Conservation (phyloP, 2,888 invertebrate species). For the Troides aeacus region DNA sequence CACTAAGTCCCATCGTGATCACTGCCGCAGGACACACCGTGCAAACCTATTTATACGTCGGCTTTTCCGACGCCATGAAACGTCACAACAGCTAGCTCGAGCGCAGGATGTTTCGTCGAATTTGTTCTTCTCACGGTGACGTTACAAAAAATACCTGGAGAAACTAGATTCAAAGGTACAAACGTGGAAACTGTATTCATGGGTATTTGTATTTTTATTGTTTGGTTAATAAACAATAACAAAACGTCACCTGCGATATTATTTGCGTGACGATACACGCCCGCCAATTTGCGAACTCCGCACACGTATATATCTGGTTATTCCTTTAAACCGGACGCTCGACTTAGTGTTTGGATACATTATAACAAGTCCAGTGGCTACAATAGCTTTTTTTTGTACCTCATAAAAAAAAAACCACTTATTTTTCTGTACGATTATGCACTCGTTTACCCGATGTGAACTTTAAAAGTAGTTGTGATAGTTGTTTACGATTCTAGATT, state of each 20-base stretch:
- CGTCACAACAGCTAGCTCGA: slow-evolving; percentile 47
- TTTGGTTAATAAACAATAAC: slow-evolving; percentile 15
- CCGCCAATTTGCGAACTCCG: slow-evolving; percentile 53
- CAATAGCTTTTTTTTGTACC: slow-evolving; percentile 39
- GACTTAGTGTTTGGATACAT: slow-evolving; percentile 39
- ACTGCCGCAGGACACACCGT: slow-evolving; percentile 65
- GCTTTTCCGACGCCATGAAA: slow-evolving; percentile 56
- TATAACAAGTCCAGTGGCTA: slow-evolving; percentile 23
- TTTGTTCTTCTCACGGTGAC: slow-evolving; percentile 55
- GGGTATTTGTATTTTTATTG: slow-evolving; percentile 30
- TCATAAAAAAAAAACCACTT: slow-evolving; percentile 43
- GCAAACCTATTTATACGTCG: slow-evolving; percentile 70
- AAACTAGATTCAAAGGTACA: slow-evolving; percentile 3
- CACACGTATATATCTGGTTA: slow-evolving; percentile 62
- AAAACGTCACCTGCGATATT: slow-evolving; percentile 24
- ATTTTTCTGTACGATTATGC: slow-evolving; percentile 33
- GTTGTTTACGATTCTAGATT: slow-evolving; percentile 3
- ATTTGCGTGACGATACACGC: slow-evolving; percentile 39
- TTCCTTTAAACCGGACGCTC: slow-evolving; percentile 66
- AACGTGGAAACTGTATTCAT: neutral
- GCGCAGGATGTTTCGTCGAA: slow-evolving; percentile 50
- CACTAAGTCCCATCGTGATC: slow-evolving; percentile 64
- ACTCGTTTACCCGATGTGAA: neutral
- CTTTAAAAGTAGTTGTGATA: neutral
- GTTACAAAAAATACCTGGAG: slow-evolving; percentile 36